Evolutionary conservation across 2,888 invertebrate species (phyloP), one percentile per base, ranked within the genome.

Genomic region (Sturmia bella): DNA sequence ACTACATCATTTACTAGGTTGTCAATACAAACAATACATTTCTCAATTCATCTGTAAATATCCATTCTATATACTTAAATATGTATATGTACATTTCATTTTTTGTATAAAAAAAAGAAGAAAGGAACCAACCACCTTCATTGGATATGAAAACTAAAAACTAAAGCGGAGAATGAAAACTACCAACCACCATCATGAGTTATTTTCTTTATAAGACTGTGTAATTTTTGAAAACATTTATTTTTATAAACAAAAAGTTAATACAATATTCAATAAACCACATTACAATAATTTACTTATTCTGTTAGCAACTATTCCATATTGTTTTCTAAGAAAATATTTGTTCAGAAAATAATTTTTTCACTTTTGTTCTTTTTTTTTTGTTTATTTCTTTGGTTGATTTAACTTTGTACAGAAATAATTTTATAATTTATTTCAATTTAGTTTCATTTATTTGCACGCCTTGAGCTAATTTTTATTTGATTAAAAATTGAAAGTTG

Each of bases 391-490:
- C 6, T 27, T 27, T 32, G 7, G 39, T 61, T 72, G 39, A n/a
- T 59, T 76, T 45, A 50, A 48, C 56, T 43, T 15, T 61, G 68
- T 76, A 19, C n/a, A 37, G 50, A 59, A 39, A 48, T 57, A 17
- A 50, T 27, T 3, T 19, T 66, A 27, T 48, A n/a, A 15, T 43
- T 19, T 19, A n/a, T 74, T 32, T 37, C 24, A 17, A 19, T 69
- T 64, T 48, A 50, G 41, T 75, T 32, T 64, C 37, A 79, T 78
- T 85, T 63, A 82, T 83, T 85, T 85, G 84, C 84, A 85, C 84
- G 84, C 83, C 80, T 83, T 77, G 78, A 77, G 76, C 70, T 66
- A 63, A 21, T 3, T 76, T 78, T 21, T 74, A 76, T 78, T 73
- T 82, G 52, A 83, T 79, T 84, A 72, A 84, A 83, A 82, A 79